phyloP scores from a whole-genome alignment of 2,113 vertebrate species.

The Rhinopomastus cyanomelas region DNA sequence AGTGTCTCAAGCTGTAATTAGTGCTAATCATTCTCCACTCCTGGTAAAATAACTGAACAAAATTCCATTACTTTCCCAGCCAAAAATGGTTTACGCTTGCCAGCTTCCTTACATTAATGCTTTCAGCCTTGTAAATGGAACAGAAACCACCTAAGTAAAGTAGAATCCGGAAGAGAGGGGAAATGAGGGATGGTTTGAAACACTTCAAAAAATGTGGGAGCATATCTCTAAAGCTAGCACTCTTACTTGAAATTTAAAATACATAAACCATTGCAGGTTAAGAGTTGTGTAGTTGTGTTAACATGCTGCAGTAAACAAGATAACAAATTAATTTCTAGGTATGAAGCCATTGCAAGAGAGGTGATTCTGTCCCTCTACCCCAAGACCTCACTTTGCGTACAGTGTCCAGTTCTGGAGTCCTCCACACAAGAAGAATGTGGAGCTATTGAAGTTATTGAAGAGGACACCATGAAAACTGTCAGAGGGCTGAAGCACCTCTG shows the following conservation, averaged over 20 bases:
- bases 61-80: conserved; percentile 1
- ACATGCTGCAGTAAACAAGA: neutral
- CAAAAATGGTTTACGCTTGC: neutral
- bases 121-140: neutral
- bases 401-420: no score
- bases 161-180: neutral
- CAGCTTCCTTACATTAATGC: neutral
- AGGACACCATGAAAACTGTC: no score
- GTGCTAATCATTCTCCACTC: neutral
- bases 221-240: neutral
- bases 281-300: neutral
- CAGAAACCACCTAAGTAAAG: neutral
- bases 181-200: neutral
- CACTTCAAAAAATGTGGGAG: neutral
- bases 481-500: no score
- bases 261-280: neutral
- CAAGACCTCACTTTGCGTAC: no score
- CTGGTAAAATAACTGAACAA: conserved; percentile 17
- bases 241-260: neutral
- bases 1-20: neutral
- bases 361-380: no score
- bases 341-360: neutral
- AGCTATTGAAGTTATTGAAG: no score
- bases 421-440: no score
- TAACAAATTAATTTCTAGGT: neutral